Evolutionary conservation across 2,797 vertebrate genomes (phyloP), one percentile per base, ranked within the genome.

Genomic region (Astyanax mexicanus): DNA sequence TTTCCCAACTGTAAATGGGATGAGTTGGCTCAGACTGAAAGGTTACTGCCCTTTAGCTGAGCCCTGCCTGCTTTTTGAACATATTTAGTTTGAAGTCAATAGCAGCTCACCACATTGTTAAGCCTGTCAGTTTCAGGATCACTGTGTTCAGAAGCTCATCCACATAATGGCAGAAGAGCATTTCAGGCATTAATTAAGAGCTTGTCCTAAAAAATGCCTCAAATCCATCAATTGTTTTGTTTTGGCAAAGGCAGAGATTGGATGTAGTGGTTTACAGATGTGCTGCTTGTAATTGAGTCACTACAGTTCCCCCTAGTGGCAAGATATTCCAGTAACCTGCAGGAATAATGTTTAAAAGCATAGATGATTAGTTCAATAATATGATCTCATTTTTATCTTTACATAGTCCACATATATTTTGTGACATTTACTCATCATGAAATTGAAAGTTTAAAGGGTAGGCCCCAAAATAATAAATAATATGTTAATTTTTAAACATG

Each of bases 231-330:
- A 7, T 49, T 38, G 2, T 62, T 29, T 51, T 10, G 32, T 13
- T 51, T 49, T 35, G 9, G 45, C 25, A 68, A 4, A 32, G 9
- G n/a, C 15, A 66, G 10, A 66, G n/a, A 25, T 62, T 62, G 12
- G 19, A 10, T 13, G 13, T 62, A 42, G 35, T 40, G 35, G 19
- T 37, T 62, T 40, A n/a, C 35, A 40, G 35, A 40, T 62, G 60
- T 61, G n/a, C 58, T 40, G 4, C 25, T 21, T 40, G 17, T 19
- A 29, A 40, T 29, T 52, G 3, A 25, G 27, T 62, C 70, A 23
- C 47, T 72, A 19, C 74, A 60, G 38, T 7, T 67, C 66, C 77
- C 72, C 66, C 80, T 81, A 72, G 80, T 78, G 80, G 57, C 42
- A 6, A 72, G 51, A 23, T 1, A 2, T 17, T 32, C 21, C 13